Conservation (phyloP, 1,140 invertebrate species). For the Bombus fervidus region DNA sequence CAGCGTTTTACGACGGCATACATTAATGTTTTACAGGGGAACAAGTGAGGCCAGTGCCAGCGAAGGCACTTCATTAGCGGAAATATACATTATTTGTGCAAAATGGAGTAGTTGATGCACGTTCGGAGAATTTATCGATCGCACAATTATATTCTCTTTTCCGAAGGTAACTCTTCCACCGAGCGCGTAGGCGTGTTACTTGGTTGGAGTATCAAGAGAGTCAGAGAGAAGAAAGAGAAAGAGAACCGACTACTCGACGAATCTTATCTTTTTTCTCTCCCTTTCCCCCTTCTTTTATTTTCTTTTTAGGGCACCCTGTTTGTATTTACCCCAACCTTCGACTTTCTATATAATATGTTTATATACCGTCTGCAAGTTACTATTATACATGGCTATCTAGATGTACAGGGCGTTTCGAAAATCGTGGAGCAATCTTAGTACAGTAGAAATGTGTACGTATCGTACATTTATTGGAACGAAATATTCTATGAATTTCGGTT, state of each 20-base stretch:
- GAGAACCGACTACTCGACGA: slow-evolving; percentile 9
- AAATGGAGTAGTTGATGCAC: slow-evolving; percentile 51
- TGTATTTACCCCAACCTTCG: slow-evolving; percentile 49
- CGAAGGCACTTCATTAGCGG: slow-evolving; percentile 48
- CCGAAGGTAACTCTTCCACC: slow-evolving; percentile 43
- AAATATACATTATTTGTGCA: slow-evolving; percentile 50
- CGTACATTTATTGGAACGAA: too few relatives aligned
- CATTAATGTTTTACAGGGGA: slow-evolving; percentile 44
- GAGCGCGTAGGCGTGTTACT: slow-evolving; percentile 51
- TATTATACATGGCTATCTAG: slow-evolving; percentile 51
- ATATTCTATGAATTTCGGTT: too few relatives aligned
- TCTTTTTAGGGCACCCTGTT: slow-evolving; percentile 66
- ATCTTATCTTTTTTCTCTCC: slow-evolving; percentile 38
- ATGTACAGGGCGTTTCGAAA: slow-evolving; percentile 35
- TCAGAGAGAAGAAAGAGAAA: slow-evolving; percentile 3
- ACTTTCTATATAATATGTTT: slow-evolving; percentile 65
- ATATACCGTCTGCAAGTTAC: slow-evolving; percentile 63
- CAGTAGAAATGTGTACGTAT: too few relatives aligned
- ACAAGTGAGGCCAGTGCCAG: slow-evolving; percentile 23
- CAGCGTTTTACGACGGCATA: slow-evolving; percentile 33
- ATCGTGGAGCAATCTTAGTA: neutral
- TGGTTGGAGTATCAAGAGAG: neutral
- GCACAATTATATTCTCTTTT: slow-evolving; percentile 44
- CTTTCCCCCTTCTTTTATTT: slow-evolving; percentile 40
- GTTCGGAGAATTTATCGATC: slow-evolving; percentile 49